These are phyloP conservation scores for Nasalis larvatus DNA, from an alignment of 2,113 vertebrate species.

Conservation along the genomic window DNA sequence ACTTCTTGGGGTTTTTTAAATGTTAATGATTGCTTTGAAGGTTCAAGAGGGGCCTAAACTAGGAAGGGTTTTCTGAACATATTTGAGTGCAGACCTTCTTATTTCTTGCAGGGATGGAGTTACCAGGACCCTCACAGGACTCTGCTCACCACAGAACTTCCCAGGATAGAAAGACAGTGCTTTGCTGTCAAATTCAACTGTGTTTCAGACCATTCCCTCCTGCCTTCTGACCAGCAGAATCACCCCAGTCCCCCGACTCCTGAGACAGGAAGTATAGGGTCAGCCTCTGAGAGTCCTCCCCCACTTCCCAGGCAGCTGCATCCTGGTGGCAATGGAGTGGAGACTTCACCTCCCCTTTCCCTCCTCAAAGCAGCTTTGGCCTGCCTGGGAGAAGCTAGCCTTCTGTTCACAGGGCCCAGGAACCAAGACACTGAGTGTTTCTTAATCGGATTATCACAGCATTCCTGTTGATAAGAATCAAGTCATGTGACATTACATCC, in stretches of 20 bases:
- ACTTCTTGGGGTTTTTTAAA: background rate
- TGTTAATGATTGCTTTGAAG: accelerated
- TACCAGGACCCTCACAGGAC: background rate
- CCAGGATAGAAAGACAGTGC: background rate
- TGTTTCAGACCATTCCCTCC: background rate
- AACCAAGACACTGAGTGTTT: background rate
- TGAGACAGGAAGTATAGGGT: background rate
- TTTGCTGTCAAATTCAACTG: background rate
- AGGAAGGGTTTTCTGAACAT: background rate
- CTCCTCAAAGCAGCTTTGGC: background rate
- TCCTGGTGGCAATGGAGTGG: background rate
- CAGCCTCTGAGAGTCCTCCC: background rate
- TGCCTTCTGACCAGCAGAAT: background rate
- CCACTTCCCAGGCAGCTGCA: background rate
- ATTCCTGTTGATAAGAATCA: accelerated
- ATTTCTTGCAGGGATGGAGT: background rate
- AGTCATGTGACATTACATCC: background rate
- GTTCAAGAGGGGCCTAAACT: background rate
- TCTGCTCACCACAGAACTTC: background rate
- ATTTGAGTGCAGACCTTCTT: background rate
- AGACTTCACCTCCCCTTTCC: accelerated
- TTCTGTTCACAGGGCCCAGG: accelerated
- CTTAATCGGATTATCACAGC: background rate
- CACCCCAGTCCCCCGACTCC: background rate
- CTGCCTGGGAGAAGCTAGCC: background rate